Conservation (phyloP, 2,113 vertebrate genomes). For the Gallinago jamesoni region DNA sequence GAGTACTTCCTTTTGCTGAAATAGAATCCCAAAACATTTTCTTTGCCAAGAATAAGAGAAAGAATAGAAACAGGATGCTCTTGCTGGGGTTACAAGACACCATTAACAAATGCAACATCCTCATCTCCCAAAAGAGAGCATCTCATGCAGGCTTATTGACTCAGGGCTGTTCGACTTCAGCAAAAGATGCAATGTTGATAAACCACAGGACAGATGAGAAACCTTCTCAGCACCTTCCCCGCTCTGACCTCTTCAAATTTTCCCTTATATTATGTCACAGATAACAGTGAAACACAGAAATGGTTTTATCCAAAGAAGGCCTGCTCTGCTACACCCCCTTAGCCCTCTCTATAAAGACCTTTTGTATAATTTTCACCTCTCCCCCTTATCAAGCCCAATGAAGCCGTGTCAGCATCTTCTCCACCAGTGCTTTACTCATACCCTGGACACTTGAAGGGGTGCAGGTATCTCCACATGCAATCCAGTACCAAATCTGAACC, state of each 20-base stretch:
- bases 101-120: neutral
- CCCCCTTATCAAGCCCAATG: neutral
- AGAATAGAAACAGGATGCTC: conserved; percentile 30
- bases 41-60: conserved; percentile 49
- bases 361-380: neutral
- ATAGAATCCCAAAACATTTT: conserved; percentile 31
- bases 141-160: neutral
- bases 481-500: neutral
- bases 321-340: neutral
- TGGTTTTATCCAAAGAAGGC: neutral
- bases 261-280: neutral
- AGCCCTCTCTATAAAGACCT: neutral
- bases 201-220: neutral
- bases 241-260: neutral
- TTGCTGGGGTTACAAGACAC: neutral
- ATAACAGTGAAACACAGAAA: neutral
- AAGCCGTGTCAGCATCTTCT: neutral
- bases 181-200: neutral
- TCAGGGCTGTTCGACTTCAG: neutral
- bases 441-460: neutral
- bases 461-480: neutral
- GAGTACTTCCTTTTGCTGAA: conserved; percentile 31
- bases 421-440: neutral
- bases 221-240: neutral
- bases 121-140: neutral